These are phyloP conservation scores for Enteromius paludinosus DNA, from an alignment of 2,797 vertebrate genomes.

Conservation along the genomic window DNA sequence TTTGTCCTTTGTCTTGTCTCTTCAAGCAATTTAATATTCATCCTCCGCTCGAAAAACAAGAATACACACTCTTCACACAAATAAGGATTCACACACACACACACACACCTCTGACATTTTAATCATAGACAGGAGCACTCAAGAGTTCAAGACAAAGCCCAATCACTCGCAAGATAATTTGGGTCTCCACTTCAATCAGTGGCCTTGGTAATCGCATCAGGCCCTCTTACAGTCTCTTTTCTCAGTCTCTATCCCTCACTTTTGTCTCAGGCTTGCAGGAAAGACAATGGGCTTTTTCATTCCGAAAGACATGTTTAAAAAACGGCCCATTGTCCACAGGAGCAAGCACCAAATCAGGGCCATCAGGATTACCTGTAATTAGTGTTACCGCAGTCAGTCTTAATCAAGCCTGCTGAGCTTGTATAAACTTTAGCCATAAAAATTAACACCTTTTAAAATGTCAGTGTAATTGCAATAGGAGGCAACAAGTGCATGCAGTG, in stretches of 20 bases:
- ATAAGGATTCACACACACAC: slow-evolving; percentile 52
- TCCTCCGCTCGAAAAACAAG: not conserved
- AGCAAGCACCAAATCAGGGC: slow-evolving; percentile 59
- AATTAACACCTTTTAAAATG: slow-evolving; percentile 44
- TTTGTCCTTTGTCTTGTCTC: slow-evolving; percentile 23
- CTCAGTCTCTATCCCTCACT: slow-evolving; percentile 70
- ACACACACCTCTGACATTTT: slow-evolving; percentile 71
- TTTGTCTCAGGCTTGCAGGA: slow-evolving; percentile 57
- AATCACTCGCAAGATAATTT: slow-evolving; percentile 83
- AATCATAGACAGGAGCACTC: slow-evolving; percentile 79
- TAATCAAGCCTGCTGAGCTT: slow-evolving; percentile 51
- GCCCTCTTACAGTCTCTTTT: slow-evolving; percentile 53
- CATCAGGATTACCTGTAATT: slow-evolving; percentile 65
- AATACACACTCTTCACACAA: slow-evolving; percentile 39
- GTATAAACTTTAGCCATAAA: slow-evolving; percentile 49
- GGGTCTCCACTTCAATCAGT: slow-evolving; percentile 84
- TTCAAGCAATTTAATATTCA: slow-evolving; percentile 21
- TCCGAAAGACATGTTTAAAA: slow-evolving; percentile 68
- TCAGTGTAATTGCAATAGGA: slow-evolving; percentile 48
- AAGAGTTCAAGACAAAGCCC: slow-evolving; percentile 78
- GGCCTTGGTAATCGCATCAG: slow-evolving; percentile 80
- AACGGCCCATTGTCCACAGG: slow-evolving; percentile 71
- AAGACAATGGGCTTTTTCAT: slow-evolving; percentile 65
- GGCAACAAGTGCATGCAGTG: slow-evolving; percentile 52
- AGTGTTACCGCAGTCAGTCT: slow-evolving; percentile 67